These are phyloP conservation scores for Tinea trinotella DNA, from an alignment of 2,888 invertebrate species.

Conservation along the genomic window DNA sequence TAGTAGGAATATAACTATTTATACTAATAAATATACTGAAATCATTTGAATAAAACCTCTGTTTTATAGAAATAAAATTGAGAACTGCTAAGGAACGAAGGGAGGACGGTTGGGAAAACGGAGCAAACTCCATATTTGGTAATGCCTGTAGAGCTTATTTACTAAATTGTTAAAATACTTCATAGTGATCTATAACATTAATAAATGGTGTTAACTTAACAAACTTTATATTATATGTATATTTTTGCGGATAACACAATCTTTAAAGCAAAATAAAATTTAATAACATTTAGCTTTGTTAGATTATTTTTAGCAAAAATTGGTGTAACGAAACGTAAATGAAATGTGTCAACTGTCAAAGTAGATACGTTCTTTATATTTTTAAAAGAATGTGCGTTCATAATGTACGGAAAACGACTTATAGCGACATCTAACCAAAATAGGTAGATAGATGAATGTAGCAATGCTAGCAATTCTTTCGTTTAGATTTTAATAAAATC, in stretches of 20 bases:
- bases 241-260: not conserved
- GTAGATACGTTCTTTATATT: not conserved
- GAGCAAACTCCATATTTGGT: constrained; percentile 80
- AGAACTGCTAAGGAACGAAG: constrained; percentile 70
- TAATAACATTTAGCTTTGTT: not conserved
- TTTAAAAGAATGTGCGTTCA: too few relatives aligned
- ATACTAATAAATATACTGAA: constrained; percentile 60
- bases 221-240: not conserved
- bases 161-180: constrained; percentile 24
- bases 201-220: not conserved
- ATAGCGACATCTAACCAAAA: too few relatives aligned
- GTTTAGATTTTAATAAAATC: too few relatives aligned
- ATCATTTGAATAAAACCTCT: constrained; percentile 61
- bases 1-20: constrained; percentile 49
- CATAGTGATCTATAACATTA: not conserved
- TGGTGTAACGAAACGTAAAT: not conserved
- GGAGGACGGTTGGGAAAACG: constrained; percentile 58
- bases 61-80: constrained; percentile 58
- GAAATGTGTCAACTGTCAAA: constrained; percentile 23
- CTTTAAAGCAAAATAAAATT: not conserved
- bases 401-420: too few relatives aligned
- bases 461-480: too few relatives aligned
- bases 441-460: too few relatives aligned
- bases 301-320: not conserved
- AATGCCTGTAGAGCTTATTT: constrained; percentile 69